phyloP scores from a whole-genome alignment of 2,888 invertebrate species.

The Drosophila yooni region DNA sequence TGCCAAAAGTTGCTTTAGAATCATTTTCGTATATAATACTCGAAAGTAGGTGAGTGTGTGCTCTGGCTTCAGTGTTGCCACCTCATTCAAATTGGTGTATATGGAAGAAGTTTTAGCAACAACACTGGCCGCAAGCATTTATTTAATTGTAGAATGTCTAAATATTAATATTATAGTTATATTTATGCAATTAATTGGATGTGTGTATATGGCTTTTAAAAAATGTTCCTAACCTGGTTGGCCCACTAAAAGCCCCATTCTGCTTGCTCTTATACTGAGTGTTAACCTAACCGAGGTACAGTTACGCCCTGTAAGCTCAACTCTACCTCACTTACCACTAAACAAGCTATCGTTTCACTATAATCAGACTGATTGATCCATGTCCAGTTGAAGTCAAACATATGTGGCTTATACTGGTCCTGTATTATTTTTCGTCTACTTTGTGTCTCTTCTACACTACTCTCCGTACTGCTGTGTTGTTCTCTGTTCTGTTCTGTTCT shows the following conservation, averaged over 20 bases:
- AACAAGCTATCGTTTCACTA: conserved; percentile 60
- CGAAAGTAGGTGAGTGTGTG: conserved; percentile 32
- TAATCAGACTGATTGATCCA: conserved; percentile 58
- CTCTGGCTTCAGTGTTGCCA: conserved; percentile 11
- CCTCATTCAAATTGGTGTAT: conserved; percentile 3
- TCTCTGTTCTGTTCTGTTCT: conserved; percentile 12
- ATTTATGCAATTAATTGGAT: conserved; percentile 43
- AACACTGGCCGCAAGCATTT: conserved; percentile 31
- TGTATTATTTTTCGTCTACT: conserved; percentile 13
- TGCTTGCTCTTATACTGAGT: conserved; percentile 31
- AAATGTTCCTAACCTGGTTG: conserved; percentile 49
- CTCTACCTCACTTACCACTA: conserved; percentile 44
- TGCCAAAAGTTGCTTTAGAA: conserved; percentile 38
- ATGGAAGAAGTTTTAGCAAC: conserved; percentile 9
- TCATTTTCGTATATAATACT: conserved; percentile 46
- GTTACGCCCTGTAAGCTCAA: conserved; percentile 46
- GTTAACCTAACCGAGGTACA: conserved; percentile 47
- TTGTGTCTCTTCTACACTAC: conserved; percentile 3
- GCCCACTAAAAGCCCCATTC: conserved; percentile 17
- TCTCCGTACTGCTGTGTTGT: conserved; percentile 19
- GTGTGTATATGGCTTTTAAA: conserved; percentile 62
- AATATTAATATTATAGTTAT: conserved; percentile 42
- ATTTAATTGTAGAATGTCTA: conserved; percentile 42
- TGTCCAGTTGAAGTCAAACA: conserved; percentile 58
- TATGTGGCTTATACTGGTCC: conserved; percentile 32